Evolutionary conservation across 64 coral and sea anemone species (phyloP), one percentile per base, ranked within the genome.

Genomic region (Montipora cactus): DNA sequence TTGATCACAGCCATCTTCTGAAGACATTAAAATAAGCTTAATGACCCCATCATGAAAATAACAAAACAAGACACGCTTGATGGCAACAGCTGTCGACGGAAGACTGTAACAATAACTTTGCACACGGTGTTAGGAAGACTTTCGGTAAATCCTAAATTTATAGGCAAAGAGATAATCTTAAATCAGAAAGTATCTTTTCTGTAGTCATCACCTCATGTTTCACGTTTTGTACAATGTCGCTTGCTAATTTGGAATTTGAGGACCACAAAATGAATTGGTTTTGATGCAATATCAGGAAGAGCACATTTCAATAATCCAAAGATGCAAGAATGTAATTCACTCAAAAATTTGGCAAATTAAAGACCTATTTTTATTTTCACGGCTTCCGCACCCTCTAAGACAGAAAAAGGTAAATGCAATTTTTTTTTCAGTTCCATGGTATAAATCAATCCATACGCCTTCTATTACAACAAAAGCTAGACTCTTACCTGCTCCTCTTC

Each of bases 401-500:
- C 45, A 47, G 7, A 18, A 86, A 86, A 49, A 21, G 37, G 8
- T 47, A 48, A 67, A 67, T 46, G 66, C 16, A 44, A 12, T 25
- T 7, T 3, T 5, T 18, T n/a, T 5, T 18, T n/a, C 4, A 10
- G 25, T 86, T 48, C n/a, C 47, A 50, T 70, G 2, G 19, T 9
- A 49, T 37, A 37, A 37, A 49, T 0, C 2, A 37, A 72, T 86
- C 64, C 14, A 45, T 22, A 21, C 50, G 71, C 20, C 0, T 1
- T 57, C 11, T 11, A 57, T 57, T 11, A 57, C 53, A 57, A 57
- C 4, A 57, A 57, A 57, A 57, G 7, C 11, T 57, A 5, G 28
- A 49, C 10, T 78, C 72, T 95, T 49, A 99, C 98, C 98, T 99
- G 98, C 7, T 95, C 81, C 72, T 99, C 98, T 44, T 91, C 84